phyloP scores from a whole-genome alignment of 2,888 invertebrate species.

The Plusia festucae region DNA sequence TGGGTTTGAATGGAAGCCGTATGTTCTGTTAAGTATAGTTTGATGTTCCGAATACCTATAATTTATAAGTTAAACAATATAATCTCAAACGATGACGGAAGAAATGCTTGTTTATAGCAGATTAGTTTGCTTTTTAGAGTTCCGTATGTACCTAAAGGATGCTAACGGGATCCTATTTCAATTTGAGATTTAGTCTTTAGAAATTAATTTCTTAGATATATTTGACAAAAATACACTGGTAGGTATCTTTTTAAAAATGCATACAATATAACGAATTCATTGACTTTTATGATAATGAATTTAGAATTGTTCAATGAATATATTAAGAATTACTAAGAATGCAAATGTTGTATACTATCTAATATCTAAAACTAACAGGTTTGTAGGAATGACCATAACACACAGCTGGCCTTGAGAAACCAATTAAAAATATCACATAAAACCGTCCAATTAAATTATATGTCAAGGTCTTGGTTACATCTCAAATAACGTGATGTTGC shows the following conservation, averaged over 20 bases:
- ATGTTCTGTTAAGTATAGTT: too few relatives aligned
- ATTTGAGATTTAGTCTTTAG: too few relatives aligned
- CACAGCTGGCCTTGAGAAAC: neutral
- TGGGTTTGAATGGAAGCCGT: too few relatives aligned
- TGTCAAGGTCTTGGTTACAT: constrained; percentile 7
- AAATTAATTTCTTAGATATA: too few relatives aligned
- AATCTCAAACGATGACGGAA: too few relatives aligned
- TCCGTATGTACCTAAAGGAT: too few relatives aligned
- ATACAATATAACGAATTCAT: neutral
- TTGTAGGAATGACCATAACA: neutral
- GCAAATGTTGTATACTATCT: neutral
- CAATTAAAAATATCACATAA: constrained; percentile 1
- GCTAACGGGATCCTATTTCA: too few relatives aligned
- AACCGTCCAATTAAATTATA: constrained; percentile 2
- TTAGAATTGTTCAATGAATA: neutral
- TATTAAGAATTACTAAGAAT: too few relatives aligned
- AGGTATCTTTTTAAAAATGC: neutral
- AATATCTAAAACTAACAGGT: neutral
- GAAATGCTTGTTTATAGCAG: too few relatives aligned
- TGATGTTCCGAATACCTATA: too few relatives aligned
- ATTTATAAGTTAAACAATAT: too few relatives aligned
- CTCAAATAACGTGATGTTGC: constrained; percentile 3
- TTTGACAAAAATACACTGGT: neutral
- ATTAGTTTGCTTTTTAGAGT: too few relatives aligned
- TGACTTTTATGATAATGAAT: neutral